Evolutionary conservation across 2,113 vertebrate genomes (phyloP).

Genomic region (Oceanites oceanicus): DNA sequence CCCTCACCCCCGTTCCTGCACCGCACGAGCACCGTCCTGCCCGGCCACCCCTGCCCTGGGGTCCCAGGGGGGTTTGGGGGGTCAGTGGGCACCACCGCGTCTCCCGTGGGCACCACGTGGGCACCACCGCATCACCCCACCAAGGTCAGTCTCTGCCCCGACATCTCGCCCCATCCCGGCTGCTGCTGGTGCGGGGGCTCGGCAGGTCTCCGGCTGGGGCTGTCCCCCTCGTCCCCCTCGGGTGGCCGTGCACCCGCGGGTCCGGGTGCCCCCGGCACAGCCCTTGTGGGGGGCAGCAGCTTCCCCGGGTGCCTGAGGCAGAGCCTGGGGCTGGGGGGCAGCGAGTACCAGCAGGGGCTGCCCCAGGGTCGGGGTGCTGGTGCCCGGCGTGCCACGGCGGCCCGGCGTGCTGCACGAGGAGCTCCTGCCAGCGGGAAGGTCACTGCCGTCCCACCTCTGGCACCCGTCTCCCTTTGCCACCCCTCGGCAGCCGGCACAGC

Average conservation of each 20-base stretch:
- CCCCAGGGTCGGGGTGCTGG: neutral
- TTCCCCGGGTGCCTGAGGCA: neutral
- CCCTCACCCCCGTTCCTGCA: neutral
- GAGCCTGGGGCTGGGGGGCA: neutral
- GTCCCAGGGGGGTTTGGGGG: accelerated
- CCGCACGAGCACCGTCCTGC: neutral
- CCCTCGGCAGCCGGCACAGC: neutral
- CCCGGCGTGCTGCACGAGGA: neutral
- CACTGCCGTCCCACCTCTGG: accelerated
- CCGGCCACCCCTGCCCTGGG: neutral
- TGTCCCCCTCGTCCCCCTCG: neutral
- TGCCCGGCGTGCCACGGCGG: accelerated
- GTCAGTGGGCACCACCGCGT: accelerated
- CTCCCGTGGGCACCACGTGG: accelerated
- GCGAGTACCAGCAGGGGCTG: neutral
- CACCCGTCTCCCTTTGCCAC: neutral
- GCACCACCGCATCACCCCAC: accelerated
- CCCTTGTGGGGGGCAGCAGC: neutral
- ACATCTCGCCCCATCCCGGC: neutral
- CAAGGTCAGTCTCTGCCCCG: accelerated
- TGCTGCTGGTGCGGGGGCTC: accelerated
- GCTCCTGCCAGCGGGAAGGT: neutral
- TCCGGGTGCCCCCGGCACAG: neutral
- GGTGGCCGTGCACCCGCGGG: accelerated
- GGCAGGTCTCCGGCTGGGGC: neutral